Evolutionary conservation across 2,888 invertebrate species (phyloP).

Genomic region (Drosophila maculinotata): DNA sequence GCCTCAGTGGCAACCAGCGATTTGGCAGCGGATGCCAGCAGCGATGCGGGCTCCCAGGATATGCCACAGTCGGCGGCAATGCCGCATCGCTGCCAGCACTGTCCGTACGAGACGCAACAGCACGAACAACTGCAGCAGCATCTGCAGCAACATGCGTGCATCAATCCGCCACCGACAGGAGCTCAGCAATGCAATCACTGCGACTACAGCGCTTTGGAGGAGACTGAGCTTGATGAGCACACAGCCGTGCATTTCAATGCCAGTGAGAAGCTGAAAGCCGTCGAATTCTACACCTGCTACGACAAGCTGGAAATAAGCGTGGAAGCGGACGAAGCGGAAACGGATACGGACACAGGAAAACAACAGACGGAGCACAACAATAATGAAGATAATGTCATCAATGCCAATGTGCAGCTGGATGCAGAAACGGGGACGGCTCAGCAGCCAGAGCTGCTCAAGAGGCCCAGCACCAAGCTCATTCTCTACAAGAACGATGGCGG

Average conservation of each 20-base stretch:
- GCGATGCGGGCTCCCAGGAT: conserved; percentile 71
- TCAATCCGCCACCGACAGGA: conserved; percentile 86
- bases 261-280: conserved; percentile 81
- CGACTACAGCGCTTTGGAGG: conserved; percentile 91
- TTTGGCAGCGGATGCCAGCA: conserved; percentile 73
- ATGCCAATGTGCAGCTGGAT: conserved; percentile 69
- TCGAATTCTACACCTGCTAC: conserved; percentile 84
- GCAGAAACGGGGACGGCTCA: not conserved
- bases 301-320: conserved; percentile 83
- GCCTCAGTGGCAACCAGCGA: conserved; percentile 82
- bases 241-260: conserved; percentile 90
- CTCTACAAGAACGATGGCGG: conserved; percentile 81
- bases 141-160: conserved; percentile 89
- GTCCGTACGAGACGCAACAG: conserved; percentile 92
- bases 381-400: conserved; percentile 79
- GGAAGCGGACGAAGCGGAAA: conserved; percentile 56
- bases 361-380: conserved; percentile 74
- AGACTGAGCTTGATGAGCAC: conserved; percentile 91
- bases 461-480: conserved; percentile 75
- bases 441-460: conserved; percentile 39
- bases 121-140: conserved; percentile 91
- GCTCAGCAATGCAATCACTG: conserved; percentile 92
- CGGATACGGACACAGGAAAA: conserved; percentile 33
- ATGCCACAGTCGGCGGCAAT: conserved; percentile 57
- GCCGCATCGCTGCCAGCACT: conserved; percentile 88